Base-by-base conservation (phyloP, 2,888 invertebrate genomes). In the Zhuqinia jingwanae region DNA sequence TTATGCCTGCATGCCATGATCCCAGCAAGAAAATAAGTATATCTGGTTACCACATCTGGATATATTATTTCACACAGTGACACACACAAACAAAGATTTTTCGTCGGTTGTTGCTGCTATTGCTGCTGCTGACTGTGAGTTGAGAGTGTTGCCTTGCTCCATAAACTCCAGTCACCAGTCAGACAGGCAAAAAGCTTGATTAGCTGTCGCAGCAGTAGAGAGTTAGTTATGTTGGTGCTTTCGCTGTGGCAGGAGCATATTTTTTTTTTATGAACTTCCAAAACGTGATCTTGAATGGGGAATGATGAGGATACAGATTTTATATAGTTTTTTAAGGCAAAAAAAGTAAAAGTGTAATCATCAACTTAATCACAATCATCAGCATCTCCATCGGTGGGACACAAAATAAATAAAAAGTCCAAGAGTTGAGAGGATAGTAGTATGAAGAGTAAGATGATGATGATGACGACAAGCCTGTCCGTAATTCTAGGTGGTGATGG, bases 41-140 rank as follows among this genome's bases (percentile, higher is more conserved):
- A 87, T 87, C 82, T 87, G 87, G 87, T 87, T 87, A 87, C 87
- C 82, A 87, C 87, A 87, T 87, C 87, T 87, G 87, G 87, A 87
- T 82, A 87, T 87, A 82, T 87, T 87, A 87, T 87, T 87, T 87
- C 87, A 87, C 77, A 87, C 76, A 76, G 76, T 76, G 76, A 76
- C 76, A 76, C 76, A 76, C 75, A 56, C 76, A 42, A 53, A 20
- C 76, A 76, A 76, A 56, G 75, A 75, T 75, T 76, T 75, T 53
- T 15, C 15, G 56, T 76, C 76, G 76, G 76, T 36, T 65, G 65
- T 36, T 76, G 76, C 36, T 75, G 56, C 73, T 45, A 1, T 25
- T 58, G 25, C 25, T 58, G 15, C 15, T 60, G 36, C 36, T 36
- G 36, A 36, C 36, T 36, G n/a, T n/a, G n/a, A n/a, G n/a, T n/a